These are phyloP conservation scores for Coptodon rendalli DNA, from an alignment of 2,113 vertebrate species.

Conservation along the genomic window DNA sequence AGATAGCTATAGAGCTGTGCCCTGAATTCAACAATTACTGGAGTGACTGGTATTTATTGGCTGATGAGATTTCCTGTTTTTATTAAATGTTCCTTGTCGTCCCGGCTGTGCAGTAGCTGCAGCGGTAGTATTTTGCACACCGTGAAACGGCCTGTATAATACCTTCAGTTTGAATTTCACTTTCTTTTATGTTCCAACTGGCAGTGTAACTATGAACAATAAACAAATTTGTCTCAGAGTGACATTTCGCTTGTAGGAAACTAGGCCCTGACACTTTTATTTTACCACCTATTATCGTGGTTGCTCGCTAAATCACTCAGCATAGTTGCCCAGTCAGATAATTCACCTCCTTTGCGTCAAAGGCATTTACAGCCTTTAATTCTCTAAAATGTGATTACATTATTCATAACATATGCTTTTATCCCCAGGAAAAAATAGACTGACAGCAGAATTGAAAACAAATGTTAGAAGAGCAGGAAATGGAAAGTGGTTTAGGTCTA, in stretches of 20 bases:
- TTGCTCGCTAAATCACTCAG: not conserved
- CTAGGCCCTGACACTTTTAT: not conserved
- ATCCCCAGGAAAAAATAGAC: not conserved
- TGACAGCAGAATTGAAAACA: slow-evolving; percentile 33
- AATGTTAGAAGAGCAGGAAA: slow-evolving; percentile 13
- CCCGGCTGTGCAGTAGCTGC: not conserved
- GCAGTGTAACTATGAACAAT: not conserved
- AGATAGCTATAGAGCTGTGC: slow-evolving; percentile 21
- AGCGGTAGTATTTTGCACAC: not conserved
- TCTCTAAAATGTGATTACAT: slow-evolving; percentile 30
- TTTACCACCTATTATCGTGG: not conserved
- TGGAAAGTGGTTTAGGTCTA: slow-evolving; percentile 12
- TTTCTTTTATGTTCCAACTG: not conserved
- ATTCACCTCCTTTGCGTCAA: not conserved
- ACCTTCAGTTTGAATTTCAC: not conserved
- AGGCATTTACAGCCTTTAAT: slow-evolving; percentile 22
- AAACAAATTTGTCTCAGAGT: not conserved
- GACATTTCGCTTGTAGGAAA: not conserved
- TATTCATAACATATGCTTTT: not conserved
- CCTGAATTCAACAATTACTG: slow-evolving; percentile 48
- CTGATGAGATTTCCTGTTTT: not conserved
- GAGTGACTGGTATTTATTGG: slow-evolving; percentile 10
- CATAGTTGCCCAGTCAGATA: not conserved
- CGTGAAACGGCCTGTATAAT: not conserved
- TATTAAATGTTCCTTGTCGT: not conserved